Conservation (phyloP, 2,888 invertebrate genomes). For the Idaea straminata region DNA sequence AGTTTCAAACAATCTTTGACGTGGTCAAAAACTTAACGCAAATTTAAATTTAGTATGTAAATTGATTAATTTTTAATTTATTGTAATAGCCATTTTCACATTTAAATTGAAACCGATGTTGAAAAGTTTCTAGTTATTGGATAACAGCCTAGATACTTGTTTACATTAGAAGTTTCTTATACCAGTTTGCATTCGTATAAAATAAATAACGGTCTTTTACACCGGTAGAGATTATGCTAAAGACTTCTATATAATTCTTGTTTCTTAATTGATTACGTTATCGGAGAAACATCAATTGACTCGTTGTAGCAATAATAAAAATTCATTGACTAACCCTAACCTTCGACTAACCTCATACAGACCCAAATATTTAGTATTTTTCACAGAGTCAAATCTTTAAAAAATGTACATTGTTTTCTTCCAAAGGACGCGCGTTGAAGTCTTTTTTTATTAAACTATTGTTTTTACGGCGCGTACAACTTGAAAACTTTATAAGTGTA, state of each 20-base stretch:
- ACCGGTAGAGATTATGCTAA: neutral
- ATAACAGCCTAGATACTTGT: neutral
- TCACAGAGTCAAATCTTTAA: neutral
- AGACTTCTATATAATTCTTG: neutral
- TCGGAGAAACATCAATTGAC: neutral
- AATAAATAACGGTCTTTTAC: neutral
- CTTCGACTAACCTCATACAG: no score
- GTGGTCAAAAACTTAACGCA: neutral
- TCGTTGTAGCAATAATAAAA: no score
- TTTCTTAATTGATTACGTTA: neutral
- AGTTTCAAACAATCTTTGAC: neutral
- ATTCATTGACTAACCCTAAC: no score
- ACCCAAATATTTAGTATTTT: no score
- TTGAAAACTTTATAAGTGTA: neutral
- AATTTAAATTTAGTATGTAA: neutral
- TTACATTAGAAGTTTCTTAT: neutral
- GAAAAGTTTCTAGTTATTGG: neutral
- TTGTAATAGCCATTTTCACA: neutral
- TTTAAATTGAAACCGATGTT: neutral
- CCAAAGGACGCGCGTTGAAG: constrained; percentile 7
- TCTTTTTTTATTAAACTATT: constrained; percentile 6
- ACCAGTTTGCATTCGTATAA: neutral
- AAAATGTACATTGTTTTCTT: neutral
- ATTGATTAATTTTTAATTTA: neutral
- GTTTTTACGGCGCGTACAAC: neutral